Base-by-base conservation (phyloP, 2,888 invertebrate species). In the Drosophila neonasuta region DNA sequence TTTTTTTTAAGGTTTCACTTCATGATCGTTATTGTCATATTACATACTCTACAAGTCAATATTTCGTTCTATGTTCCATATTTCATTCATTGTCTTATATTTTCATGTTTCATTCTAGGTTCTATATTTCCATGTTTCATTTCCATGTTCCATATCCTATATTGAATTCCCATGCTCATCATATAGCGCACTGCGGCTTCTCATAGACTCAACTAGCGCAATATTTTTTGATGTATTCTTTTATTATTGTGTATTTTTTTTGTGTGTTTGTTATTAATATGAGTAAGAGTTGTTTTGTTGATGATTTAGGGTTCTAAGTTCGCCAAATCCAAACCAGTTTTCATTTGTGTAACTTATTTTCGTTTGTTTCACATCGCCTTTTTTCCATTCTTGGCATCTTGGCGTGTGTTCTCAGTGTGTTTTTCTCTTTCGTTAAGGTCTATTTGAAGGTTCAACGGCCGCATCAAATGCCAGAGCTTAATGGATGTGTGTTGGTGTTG, bases 401-500 rank as follows among this genome's bases (percentile, higher is more conserved):
- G 70, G 77, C 74, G 75, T 76, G 64, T 70, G 66, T 66, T 68
- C 60, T 59, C 57, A 56, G 68, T 71, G 50, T 71, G 66, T 79
- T 78, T 78, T 72, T 76, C 77, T 74, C 74, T 77, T 65, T 71
- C 71, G 71, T 78, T 74, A 71, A 68, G 86, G 76, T 80, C 71
- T 83, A 78, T 83, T 79, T 83, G 67, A 86, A 84, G 81, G 81
- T 81, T 81, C 81, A 81, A 86, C 64, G 86, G 66, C 81, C 81
- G 84, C 84, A 80, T 78, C 80, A 76, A 69, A 74, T 64, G 66
- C 63, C 60, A 65, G 56, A 46, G 70, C 70, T 68, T 86, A 81
- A 81, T 81, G 80, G 84, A 86, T 68, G 24, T 68, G 59, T 63
- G 67, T 58, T 58, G 58, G 50, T 57, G 72, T 60, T 61, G 63